These are phyloP conservation scores for Spodoptera frugiperda DNA, from an alignment of 1,140 invertebrate species.

Conservation along the genomic window DNA sequence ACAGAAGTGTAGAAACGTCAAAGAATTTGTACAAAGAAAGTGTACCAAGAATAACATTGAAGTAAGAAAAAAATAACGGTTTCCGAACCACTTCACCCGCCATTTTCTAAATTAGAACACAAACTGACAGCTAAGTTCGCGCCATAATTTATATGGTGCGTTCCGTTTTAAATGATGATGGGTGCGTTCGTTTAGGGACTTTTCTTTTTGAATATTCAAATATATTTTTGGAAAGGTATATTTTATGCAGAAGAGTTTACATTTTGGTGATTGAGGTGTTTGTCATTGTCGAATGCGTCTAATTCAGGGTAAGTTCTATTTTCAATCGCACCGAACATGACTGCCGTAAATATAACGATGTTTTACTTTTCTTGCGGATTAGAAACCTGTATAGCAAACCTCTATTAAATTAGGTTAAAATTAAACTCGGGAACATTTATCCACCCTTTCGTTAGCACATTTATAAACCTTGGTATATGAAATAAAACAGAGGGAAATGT, in stretches of 20 bases:
- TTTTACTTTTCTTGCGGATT: background rate
- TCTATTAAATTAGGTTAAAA: background rate
- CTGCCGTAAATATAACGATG: background rate
- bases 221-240: constrained; percentile 33
- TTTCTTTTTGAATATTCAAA: constrained; percentile 28
- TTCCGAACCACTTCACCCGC: constrained; percentile 36
- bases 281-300: constrained; percentile 25
- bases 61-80: constrained; percentile 28
- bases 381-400: background rate
- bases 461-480: constrained; percentile 24
- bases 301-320: constrained; percentile 13
- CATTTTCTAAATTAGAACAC: constrained; percentile 53
- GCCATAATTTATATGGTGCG: constrained; percentile 49
- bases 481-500: constrained; percentile 21
- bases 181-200: constrained; percentile 12
- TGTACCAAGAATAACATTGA: constrained; percentile 23
- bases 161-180: constrained; percentile 47
- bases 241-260: constrained; percentile 33
- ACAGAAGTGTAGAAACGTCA: constrained; percentile 54
- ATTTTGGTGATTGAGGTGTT: constrained; percentile 26
- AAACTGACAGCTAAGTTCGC: constrained; percentile 48
- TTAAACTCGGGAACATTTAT: background rate
- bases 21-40: constrained; percentile 40
- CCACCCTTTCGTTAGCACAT: constrained; percentile 5
- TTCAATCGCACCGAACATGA: constrained; percentile 1